phyloP scores from a whole-genome alignment of 2,113 vertebrate species.

The Myrmecophaga tridactyla region DNA sequence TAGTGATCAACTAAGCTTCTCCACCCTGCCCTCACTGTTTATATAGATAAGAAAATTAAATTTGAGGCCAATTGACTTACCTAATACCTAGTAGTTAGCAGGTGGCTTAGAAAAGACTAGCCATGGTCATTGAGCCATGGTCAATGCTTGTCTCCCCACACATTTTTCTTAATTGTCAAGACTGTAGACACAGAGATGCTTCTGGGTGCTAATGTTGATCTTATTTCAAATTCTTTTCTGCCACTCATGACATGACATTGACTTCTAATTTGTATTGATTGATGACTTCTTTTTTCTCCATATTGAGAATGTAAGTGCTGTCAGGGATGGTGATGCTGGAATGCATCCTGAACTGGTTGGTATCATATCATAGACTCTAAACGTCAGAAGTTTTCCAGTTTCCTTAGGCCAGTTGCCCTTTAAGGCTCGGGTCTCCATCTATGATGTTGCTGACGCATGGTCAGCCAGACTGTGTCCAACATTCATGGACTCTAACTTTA shows the following conservation, averaged over 20 bases:
- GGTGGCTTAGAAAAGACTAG: neutral
- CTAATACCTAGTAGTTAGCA: neutral
- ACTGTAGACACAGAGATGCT: neutral
- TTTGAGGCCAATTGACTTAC: neutral
- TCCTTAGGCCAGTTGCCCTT: neutral
- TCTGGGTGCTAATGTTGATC: neutral
- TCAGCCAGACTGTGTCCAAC: neutral
- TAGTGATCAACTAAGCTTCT: neutral
- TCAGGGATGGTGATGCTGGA: neutral
- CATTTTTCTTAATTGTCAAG: neutral
- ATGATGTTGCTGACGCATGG: neutral
- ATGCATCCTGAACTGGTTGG: neutral
- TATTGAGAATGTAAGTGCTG: neutral
- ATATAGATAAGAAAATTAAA: conserved; percentile 11
- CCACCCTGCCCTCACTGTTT: neutral
- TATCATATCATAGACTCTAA: neutral
- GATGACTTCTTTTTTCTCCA: neutral
- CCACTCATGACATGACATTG: neutral
- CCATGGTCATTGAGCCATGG: neutral
- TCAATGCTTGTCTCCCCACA: neutral
- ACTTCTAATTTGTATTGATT: neutral
- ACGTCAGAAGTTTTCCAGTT: neutral
- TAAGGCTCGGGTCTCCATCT: neutral
- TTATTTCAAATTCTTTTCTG: neutral
- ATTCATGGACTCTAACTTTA: neutral